phyloP scores from a whole-genome alignment of 2,113 vertebrate genomes.

The Vidua macroura region DNA sequence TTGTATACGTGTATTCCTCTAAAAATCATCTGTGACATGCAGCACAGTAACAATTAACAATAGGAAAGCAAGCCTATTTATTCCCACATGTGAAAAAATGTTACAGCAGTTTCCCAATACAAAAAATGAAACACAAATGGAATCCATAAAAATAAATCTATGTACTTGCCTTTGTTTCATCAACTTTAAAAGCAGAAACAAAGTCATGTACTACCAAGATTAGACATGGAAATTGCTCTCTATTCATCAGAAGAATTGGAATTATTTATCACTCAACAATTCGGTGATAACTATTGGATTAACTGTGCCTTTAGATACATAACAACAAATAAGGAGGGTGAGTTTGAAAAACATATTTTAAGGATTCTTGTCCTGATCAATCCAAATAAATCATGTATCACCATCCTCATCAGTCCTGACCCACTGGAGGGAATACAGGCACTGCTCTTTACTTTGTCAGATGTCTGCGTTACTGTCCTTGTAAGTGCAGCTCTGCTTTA shows the following conservation, averaged over 20 bases:
- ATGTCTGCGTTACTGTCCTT: background rate
- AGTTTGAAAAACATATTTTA: background rate
- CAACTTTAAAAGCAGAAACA: background rate
- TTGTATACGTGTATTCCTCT: background rate
- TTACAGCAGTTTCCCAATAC: background rate
- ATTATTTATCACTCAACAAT: background rate
- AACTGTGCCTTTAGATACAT: background rate
- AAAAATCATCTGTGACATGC: background rate
- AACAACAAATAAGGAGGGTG: background rate
- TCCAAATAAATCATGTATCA: background rate
- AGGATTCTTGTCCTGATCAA: background rate
- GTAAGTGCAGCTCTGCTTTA: background rate
- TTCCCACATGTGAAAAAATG: background rate
- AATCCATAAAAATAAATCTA: background rate
- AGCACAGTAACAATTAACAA: background rate
- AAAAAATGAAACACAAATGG: background rate
- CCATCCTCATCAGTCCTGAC: background rate
- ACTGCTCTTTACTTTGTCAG: background rate
- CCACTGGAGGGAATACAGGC: background rate
- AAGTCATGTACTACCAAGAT: background rate
- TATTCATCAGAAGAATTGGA: background rate
- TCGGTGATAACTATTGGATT: background rate
- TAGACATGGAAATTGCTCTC: background rate
- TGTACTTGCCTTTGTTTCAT: background rate
- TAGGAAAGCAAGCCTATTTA: background rate